Conservation (phyloP, 2,113 vertebrate species). For the Meriones unguiculatus region DNA sequence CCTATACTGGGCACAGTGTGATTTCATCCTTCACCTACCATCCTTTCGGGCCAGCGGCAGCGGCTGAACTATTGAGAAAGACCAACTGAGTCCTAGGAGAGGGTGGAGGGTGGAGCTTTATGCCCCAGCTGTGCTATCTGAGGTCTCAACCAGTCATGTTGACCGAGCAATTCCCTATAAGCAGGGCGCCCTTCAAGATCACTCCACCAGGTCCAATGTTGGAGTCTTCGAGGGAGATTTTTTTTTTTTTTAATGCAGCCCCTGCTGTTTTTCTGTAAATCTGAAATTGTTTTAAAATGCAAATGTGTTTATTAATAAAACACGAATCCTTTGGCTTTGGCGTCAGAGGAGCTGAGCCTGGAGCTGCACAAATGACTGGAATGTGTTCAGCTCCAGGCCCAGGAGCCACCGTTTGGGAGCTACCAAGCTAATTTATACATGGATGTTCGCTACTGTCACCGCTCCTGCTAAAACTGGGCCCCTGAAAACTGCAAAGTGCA, state of each 20-base stretch:
- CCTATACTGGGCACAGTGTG: not conserved
- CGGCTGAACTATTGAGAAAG: not conserved
- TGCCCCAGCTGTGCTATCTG: not conserved
- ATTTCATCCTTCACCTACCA: not conserved
- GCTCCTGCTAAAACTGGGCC: not conserved
- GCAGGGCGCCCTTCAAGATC: not conserved
- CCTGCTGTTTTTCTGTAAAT: constrained; percentile 25
- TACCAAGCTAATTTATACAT: not conserved
- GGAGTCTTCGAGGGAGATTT: not conserved
- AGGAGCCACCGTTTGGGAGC: not conserved
- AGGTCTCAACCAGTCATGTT: not conserved
- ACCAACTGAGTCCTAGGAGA: not conserved
- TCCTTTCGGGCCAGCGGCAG: not conserved
- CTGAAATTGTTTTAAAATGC: constrained; percentile 40
- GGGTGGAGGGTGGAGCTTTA: not conserved
- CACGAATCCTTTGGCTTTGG: not conserved
- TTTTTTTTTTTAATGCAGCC: not conserved
- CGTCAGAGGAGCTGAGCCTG: not conserved
- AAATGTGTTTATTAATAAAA: constrained; percentile 7
- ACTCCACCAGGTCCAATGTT: not conserved
- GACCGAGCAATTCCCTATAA: not conserved
- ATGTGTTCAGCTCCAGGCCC: not conserved
- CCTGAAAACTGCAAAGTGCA: not conserved
- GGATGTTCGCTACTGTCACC: not conserved
- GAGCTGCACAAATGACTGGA: not conserved